Percentiles rank a stretch among this genome's conserved stretches.
These are phyloP conservation scores for Sorex araneus DNA, from an alignment of 2,113 vertebrate genomes.

Conservation along the genomic window DNA sequence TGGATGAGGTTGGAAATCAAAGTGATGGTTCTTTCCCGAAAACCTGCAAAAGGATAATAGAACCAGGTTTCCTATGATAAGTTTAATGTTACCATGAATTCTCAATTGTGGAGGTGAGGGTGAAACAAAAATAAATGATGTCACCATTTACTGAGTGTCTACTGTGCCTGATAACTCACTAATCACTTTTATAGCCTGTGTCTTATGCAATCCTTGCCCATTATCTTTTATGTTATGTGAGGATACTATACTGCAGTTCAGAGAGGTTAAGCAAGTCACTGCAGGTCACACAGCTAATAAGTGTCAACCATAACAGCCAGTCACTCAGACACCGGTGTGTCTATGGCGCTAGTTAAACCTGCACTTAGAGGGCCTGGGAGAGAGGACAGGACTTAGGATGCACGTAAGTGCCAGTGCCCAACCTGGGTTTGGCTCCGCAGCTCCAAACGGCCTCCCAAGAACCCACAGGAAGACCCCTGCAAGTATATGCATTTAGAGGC, in stretches of 20 bases:
- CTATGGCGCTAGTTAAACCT: background rate
- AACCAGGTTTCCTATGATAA: background rate
- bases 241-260: background rate
- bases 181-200: background rate
- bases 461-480: no score
- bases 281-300: background rate
- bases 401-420: no score
- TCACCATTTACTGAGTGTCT: slow-evolving; percentile 16
- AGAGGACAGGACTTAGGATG: no score
- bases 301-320: background rate
- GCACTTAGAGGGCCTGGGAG: no score
- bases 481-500: no score
- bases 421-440: no score
- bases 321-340: background rate
- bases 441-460: no score
- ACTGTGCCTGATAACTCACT: background rate
- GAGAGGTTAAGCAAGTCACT: slow-evolving; percentile 44
- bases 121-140: slow-evolving; percentile 23
- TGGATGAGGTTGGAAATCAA: slow-evolving; percentile 36
- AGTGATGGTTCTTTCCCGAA: slow-evolving; percentile 22
- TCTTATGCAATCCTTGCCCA: background rate
- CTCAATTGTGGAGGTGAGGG: background rate
- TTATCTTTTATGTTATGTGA: background rate
- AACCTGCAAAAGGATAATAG: background rate
- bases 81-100: slow-evolving; percentile 12